phyloP scores from a whole-genome alignment of 2,797 vertebrate genomes.

The Gymnoscopelus microlampas region DNA sequence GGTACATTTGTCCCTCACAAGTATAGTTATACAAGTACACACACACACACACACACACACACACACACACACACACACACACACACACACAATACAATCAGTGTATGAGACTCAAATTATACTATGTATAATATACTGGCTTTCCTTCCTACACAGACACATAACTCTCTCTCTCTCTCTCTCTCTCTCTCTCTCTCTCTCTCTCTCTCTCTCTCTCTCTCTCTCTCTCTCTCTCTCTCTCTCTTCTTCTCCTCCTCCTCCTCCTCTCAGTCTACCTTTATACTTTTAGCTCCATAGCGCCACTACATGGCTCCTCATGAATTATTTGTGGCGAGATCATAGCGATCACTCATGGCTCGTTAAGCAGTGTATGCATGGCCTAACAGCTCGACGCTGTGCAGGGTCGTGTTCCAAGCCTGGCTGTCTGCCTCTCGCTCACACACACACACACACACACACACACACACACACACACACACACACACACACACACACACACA shows the following conservation, averaged over 20 bases:
- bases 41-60: neutral
- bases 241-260: conserved; percentile 21
- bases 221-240: conserved; percentile 19
- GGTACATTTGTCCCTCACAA: no score
- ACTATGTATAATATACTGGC: no score
- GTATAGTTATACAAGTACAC: no score
- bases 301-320: conserved; percentile 74
- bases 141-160: conserved; percentile 51
- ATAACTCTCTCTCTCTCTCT: conserved; percentile 1
- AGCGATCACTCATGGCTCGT: conserved; percentile 79
- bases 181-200: conserved; percentile 4
- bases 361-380: conserved; percentile 73
- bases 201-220: conserved; percentile 15
- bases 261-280: conserved; percentile 26
- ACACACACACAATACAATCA: neutral
- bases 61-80: conserved; percentile 10
- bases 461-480: conserved; percentile 1
- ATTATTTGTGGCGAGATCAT: conserved; percentile 82
- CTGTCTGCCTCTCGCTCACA: conserved; percentile 52
- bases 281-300: conserved; percentile 64
- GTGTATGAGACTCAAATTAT: no score
- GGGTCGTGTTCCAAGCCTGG: conserved; percentile 69
- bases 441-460: neutral
- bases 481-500: conserved; percentile 14
- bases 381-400: conserved; percentile 62